Evolutionary conservation across 2,113 vertebrate genomes (phyloP).

Genomic region (Aix galericulata): DNA sequence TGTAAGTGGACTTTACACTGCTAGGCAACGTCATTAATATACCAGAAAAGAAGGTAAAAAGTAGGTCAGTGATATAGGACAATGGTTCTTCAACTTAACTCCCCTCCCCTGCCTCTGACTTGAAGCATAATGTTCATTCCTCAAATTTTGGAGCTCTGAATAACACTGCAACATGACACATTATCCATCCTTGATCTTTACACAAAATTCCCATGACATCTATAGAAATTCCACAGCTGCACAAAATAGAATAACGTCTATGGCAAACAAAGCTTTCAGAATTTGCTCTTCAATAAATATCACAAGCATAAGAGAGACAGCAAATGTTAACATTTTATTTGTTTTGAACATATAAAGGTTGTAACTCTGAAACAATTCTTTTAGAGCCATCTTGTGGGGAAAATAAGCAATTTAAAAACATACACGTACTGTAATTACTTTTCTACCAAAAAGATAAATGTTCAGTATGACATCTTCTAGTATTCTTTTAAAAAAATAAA

Average conservation of each 20-base stretch:
- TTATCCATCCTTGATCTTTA: constrained; percentile 21
- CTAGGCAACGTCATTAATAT: background rate
- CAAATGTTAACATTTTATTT: constrained; percentile 66
- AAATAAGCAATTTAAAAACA: constrained; percentile 27
- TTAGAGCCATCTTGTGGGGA: constrained; percentile 42
- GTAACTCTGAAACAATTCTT: constrained; percentile 3
- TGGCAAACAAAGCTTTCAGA: constrained; percentile 1
- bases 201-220: constrained; percentile 32
- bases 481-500: constrained; percentile 37
- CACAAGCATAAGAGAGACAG: background rate
- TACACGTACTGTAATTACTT: background rate
- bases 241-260: background rate
- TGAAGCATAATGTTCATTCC: background rate
- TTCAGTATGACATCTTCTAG: constrained; percentile 2
- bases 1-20: background rate
- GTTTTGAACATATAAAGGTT: constrained; percentile 55
- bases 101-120: background rate
- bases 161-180: background rate
- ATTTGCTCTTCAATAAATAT: constrained; percentile 41
- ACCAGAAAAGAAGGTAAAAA: constrained; percentile 23
- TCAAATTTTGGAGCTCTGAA: background rate
- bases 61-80: background rate
- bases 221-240: background rate
- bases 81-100: background rate
- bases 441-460: background rate